Evolutionary conservation across 1,140 invertebrate species (phyloP).

Genomic region (Sminthurides bifidus): DNA sequence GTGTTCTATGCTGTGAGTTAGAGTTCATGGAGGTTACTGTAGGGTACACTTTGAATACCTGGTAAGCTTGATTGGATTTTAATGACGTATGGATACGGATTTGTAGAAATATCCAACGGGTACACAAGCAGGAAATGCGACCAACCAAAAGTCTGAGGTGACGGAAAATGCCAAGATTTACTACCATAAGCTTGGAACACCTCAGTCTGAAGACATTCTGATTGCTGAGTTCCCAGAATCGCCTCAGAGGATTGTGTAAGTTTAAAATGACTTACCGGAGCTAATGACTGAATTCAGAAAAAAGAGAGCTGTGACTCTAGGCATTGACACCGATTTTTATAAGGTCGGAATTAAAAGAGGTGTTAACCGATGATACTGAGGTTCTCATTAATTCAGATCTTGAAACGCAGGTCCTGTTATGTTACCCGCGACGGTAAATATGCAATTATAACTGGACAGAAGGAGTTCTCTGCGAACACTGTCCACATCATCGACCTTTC

Average conservation of each 20-base stretch:
- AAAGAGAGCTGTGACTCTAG: too few relatives aligned
- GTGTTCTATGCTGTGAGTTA: constrained; percentile 32
- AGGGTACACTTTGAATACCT: not conserved
- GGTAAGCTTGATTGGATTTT: not conserved
- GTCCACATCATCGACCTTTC: constrained; percentile 9
- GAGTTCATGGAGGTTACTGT: not conserved
- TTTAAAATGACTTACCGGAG: constrained; percentile 1
- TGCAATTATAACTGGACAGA: constrained; percentile 40
- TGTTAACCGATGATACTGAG: too few relatives aligned
- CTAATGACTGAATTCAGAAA: too few relatives aligned
- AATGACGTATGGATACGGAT: not conserved
- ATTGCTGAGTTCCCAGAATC: constrained; percentile 83
- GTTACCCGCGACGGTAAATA: constrained; percentile 48
- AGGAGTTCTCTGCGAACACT: constrained; percentile 12
- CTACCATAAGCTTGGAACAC: constrained; percentile 78
- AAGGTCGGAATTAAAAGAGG: too few relatives aligned
- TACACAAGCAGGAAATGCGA: constrained; percentile 68
- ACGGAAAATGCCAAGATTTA: constrained; percentile 72
- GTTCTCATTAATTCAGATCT: too few relatives aligned
- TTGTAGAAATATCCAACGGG: constrained; percentile 43
- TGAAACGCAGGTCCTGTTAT: constrained; percentile 10
- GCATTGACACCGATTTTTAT: too few relatives aligned
- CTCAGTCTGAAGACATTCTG: constrained; percentile 75
- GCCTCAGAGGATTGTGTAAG: constrained; percentile 78
- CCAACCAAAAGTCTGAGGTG: constrained; percentile 62